A percentile compares a stretch with the other conserved stretches of the same genome.
These are phyloP conservation scores for Podilymbus podiceps DNA, from an alignment of 2,113 vertebrate genomes.

Conservation along the genomic window DNA sequence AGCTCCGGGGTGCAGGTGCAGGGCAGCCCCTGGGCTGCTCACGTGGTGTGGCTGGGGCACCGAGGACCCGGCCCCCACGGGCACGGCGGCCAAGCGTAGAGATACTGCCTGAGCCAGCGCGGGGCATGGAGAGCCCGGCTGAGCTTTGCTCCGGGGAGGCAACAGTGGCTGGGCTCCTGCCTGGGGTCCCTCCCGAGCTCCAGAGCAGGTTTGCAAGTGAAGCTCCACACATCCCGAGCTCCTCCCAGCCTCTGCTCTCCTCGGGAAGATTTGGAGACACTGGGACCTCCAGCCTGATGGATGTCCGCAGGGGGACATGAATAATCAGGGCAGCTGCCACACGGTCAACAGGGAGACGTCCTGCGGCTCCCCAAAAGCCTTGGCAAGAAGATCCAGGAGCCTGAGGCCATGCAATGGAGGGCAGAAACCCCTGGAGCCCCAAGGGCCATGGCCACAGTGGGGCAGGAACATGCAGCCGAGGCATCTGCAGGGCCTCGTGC, in stretches of 20 bases:
- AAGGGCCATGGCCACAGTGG: accelerated
- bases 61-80: accelerated
- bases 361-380: background rate
- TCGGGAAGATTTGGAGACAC: background rate
- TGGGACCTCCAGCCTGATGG: background rate
- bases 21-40: background rate
- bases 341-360: background rate
- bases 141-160: background rate
- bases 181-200: background rate
- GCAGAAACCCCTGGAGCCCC: background rate
- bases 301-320: background rate
- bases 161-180: background rate
- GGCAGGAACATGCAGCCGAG: background rate
- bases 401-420: accelerated
- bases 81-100: background rate
- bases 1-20: background rate
- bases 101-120: background rate
- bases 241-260: background rate
- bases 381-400: background rate
- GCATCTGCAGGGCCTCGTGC: accelerated
- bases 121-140: accelerated
- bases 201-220: background rate
- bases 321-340: background rate
- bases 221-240: background rate
- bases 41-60: accelerated